Evolutionary conservation across 2,797 vertebrate species (phyloP).

Genomic region (Babyrousa celebensis): DNA sequence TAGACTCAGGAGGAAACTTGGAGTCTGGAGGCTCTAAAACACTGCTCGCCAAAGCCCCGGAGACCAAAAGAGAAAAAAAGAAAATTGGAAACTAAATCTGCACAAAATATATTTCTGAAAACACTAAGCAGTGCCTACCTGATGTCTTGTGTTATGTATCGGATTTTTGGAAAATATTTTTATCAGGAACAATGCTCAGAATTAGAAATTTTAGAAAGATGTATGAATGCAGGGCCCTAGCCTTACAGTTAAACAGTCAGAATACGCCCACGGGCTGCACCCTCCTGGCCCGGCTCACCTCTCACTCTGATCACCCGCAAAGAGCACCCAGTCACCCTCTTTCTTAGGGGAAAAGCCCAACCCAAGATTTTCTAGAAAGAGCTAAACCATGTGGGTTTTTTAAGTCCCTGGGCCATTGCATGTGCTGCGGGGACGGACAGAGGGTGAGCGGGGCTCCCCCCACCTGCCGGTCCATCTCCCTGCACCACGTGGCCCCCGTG

Average conservation of each 20-base stretch:
- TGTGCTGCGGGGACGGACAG: background rate
- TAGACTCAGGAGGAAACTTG: background rate
- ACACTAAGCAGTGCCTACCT: slow-evolving; percentile 89
- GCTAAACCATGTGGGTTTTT: background rate
- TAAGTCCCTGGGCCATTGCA: background rate
- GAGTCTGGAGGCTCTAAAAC: slow-evolving; percentile 66
- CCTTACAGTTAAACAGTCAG: slow-evolving; percentile 85
- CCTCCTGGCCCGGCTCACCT: slow-evolving; percentile 88
- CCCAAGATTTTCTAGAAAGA: background rate
- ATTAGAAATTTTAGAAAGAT: slow-evolving; percentile 70
- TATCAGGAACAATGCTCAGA: slow-evolving; percentile 85
- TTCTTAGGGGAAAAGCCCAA: background rate
- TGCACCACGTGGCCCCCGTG: background rate
- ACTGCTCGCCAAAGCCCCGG: slow-evolving; percentile 85
- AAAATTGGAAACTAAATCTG: slow-evolving; percentile 82
- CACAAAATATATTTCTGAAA: slow-evolving; percentile 88
- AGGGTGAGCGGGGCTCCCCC: background rate
- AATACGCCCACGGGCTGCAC: slow-evolving; percentile 61
- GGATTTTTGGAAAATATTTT: slow-evolving; percentile 87
- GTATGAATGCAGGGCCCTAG: slow-evolving; percentile 79
- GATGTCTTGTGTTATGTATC: slow-evolving; percentile 86
- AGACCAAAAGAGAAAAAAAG: slow-evolving; percentile 79
- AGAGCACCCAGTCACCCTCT: slow-evolving; percentile 48
- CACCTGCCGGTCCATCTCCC: no score
- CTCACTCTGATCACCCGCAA: slow-evolving; percentile 38